Conservation (phyloP, 2,888 invertebrate species). For the Orthonevra nobilis region DNA sequence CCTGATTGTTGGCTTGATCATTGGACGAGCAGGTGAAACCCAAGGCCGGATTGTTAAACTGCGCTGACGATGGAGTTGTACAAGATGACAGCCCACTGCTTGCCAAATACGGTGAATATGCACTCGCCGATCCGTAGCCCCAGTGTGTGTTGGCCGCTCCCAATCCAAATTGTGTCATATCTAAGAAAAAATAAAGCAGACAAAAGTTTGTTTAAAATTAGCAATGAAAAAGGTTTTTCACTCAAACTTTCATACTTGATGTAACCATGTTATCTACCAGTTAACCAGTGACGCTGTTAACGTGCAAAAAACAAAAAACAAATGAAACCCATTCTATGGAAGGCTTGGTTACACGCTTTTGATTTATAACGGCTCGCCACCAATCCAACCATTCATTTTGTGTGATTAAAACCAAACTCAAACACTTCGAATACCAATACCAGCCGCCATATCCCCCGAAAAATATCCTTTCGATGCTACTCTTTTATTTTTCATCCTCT, state of each 20-base stretch:
- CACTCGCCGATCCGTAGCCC: slow-evolving; percentile 92
- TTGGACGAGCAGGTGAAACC: slow-evolving; percentile 87
- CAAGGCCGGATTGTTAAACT: slow-evolving; percentile 88
- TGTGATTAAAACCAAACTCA: slow-evolving; percentile 72
- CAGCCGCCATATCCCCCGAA: slow-evolving; percentile 28
- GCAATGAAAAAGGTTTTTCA: not conserved
- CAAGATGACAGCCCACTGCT: slow-evolving; percentile 86
- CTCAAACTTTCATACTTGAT: too few relatives aligned
- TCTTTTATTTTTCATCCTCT: not conserved
- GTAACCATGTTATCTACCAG: too few relatives aligned
- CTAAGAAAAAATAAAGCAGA: slow-evolving; percentile 79
- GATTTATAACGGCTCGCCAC: slow-evolving; percentile 74
- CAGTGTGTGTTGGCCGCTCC: slow-evolving; percentile 92
- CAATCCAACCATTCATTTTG: slow-evolving; percentile 73
- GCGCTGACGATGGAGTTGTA: slow-evolving; percentile 86
- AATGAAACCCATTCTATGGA: not conserved
- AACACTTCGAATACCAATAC: slow-evolving; percentile 56
- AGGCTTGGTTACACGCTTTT: slow-evolving; percentile 70
- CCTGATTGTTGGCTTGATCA: slow-evolving; percentile 83
- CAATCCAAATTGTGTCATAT: slow-evolving; percentile 92
- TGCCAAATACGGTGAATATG: slow-evolving; percentile 91
- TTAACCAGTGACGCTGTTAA: slow-evolving; percentile 13
- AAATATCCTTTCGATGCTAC: slow-evolving; percentile 31
- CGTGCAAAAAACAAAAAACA: not conserved
- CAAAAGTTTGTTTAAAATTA: not conserved